Evolutionary conservation across 2,888 invertebrate species (phyloP), one percentile per base, ranked within the genome.

Genomic region (Amphiduros pacificus): DNA sequence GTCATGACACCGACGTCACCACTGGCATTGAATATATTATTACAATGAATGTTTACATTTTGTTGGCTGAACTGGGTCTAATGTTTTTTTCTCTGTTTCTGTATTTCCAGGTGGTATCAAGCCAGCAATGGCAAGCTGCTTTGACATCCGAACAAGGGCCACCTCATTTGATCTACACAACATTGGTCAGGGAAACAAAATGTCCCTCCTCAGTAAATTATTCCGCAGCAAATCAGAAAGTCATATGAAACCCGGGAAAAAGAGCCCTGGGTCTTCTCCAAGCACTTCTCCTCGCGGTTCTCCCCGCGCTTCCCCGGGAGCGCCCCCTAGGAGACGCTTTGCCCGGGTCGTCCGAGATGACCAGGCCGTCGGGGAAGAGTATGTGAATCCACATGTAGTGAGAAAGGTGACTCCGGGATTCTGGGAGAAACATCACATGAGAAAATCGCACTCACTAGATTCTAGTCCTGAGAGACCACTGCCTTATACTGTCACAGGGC

Each of bases 301-400:
- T 14, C 58, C 60, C 2, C 55, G 57, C 24, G 20, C 27, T 14
- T 56, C 57, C 0, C 60, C 60, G 4, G 59, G 41, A 14, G 49
- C 55, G 4, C 36, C 44, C n/a, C 32, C 59, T 11, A 60, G 54
- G 31, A 52, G 67, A 5, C 60, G 67, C 6, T 61, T 65, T 27
- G 44, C 62, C 44, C 48, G 67, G n/a, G 67, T 67, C 14, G 65
- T 67, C 24, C 36, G 60, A 11, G 63, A 67, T 40, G 52, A 48
- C 36, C 17, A 56, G 32, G 14, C n/a, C 14, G 55, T 29, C 20
- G 66, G 66, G 2, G 64, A 65, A 52, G 67, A 67, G 55, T 62
- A 62, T 40, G 62, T 63, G n/a, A 67, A 66, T 53, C 67, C 67
- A 4, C 65, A 67, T 31, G 57, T 67, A 6, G 57, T 63, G 36